Evolutionary conservation across 2,113 vertebrate species (phyloP).

Genomic region (Notothenia coriiceps): DNA sequence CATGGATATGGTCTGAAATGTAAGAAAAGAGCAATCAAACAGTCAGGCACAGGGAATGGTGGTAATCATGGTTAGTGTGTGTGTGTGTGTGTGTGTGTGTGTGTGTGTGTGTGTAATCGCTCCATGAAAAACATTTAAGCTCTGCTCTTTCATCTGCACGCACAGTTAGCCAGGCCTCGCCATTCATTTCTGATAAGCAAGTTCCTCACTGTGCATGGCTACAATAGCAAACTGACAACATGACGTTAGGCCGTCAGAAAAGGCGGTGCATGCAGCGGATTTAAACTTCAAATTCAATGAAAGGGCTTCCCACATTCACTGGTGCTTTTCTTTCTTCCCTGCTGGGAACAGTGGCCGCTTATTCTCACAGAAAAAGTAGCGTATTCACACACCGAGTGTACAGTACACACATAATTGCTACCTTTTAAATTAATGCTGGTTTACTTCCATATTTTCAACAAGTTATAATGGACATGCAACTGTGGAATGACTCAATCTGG

Average conservation of each 20-base stretch:
- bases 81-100: neutral
- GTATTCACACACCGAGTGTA: slow-evolving; percentile 6
- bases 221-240: slow-evolving; percentile 74
- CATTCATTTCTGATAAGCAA: slow-evolving; percentile 72
- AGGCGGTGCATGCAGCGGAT: slow-evolving; percentile 57
- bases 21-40: slow-evolving; percentile 1
- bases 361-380: slow-evolving; percentile 45
- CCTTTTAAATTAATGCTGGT: slow-evolving; percentile 20
- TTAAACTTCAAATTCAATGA: slow-evolving; percentile 74
- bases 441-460: slow-evolving; percentile 23
- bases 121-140: slow-evolving; percentile 71
- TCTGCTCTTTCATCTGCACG: slow-evolving; percentile 70
- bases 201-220: slow-evolving; percentile 56
- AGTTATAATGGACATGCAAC: slow-evolving; percentile 23
- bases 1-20: neutral
- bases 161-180: slow-evolving; percentile 69
- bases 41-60: neutral
- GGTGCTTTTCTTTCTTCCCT: slow-evolving; percentile 52
- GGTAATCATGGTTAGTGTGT: slow-evolving; percentile 5
- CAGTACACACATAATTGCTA: slow-evolving; percentile 27
- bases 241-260: slow-evolving; percentile 57
- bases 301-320: slow-evolving; percentile 63
- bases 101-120: slow-evolving; percentile 58
- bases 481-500: slow-evolving; percentile 35
- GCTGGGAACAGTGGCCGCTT: slow-evolving; percentile 56